Base-by-base conservation (phyloP, 2,888 invertebrate species). In the Nomada goodeniana region DNA sequence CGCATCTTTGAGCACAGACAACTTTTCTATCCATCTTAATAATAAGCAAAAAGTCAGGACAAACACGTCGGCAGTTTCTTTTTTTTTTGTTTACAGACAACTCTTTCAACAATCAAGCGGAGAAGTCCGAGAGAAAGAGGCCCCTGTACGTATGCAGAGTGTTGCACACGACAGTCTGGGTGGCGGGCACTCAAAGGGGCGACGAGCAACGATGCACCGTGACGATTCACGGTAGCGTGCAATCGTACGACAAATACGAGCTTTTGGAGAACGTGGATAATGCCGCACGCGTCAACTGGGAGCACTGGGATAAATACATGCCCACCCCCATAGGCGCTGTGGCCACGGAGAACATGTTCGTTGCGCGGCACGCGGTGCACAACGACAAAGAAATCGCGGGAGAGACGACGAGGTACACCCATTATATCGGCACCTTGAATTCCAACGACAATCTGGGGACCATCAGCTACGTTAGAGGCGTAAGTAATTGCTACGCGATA, bases 191-290 rank as follows among this genome's bases (percentile, higher is more conserved):
- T 87, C 94, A 97, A 83, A 94, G 95, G 84, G 95, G 95, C 64
- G 94, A 93, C 73, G 95, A 95, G 80, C 95, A 95, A 86, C 93
- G 92, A 29, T 97, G 97, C 91, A 95, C 96, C 52, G 96, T 96
- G 10, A 96, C 96, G 20, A 93, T 95, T 73, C 95, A 95, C 85
- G 95, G 95, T 29, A 95, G 94, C 86, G 95, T 95, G 44, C 95
- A 95, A 88, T 94, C 95, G 74, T 95, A 96, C 90, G 93, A 95
- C 53, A 92, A 93, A 71, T 97, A 96, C 92, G 97, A 97, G 91
- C 95, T 97, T 42, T 94, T 98, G 68, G 96, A 97, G 92, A 98
- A 97, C 92, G 95, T 96, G 82, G 97, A 97, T 88, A 96, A 96
- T 86, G 96, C 97, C 78, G 97, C 97, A 1, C 95, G 97, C 76